Evolutionary conservation across 2,888 invertebrate genomes (phyloP), one percentile per base, ranked within the genome.

Genomic region (Microctonus hyperodae): DNA sequence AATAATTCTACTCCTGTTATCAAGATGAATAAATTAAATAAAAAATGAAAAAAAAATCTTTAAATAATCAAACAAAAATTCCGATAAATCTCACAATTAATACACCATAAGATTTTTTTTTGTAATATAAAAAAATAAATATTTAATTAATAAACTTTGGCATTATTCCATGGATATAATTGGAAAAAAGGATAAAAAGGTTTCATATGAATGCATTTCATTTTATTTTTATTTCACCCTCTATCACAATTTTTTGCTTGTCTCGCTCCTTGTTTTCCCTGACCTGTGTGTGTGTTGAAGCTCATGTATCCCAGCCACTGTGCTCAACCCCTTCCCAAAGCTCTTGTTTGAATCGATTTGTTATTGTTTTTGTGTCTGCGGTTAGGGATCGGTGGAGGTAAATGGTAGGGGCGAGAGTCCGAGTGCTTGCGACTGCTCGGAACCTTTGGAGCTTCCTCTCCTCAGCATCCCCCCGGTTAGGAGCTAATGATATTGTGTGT

Each of bases 351-450:
- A 81, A 82, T 82, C 82, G 82, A 82, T 82, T 82, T 82, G 82
- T 82, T 82, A 82, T 82, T 82, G 82, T 82, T 82, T 82, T 82
- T 82, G 81, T 82, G 80, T 81, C 81, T 81, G 82, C 81, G 82
- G 82, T 82, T 44, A 56, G n/a, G 67, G 44, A 33, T 40, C 55
- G 64, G 63, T 51, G 69, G 69, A 69, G 66, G 72, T 69, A 37
- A 35, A 63, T 66, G 59, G 57, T 50, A 58, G 33, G 67, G 64
- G 59, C 61, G 68, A 59, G 62, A 68, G 72, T 73, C 72, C 70
- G 69, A 63, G 67, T 62, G 63, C 59, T 61, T 53, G 25, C 59
- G 44, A 44, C 4, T 3, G 28, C 28, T 28, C 28, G n/a, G 28
- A 23, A 25, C 28, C 25, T 25, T n/a, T n/a, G 10, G 53, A 23